phyloP scores from a whole-genome alignment of 2,797 vertebrate genomes.

The Channallabes apus region DNA sequence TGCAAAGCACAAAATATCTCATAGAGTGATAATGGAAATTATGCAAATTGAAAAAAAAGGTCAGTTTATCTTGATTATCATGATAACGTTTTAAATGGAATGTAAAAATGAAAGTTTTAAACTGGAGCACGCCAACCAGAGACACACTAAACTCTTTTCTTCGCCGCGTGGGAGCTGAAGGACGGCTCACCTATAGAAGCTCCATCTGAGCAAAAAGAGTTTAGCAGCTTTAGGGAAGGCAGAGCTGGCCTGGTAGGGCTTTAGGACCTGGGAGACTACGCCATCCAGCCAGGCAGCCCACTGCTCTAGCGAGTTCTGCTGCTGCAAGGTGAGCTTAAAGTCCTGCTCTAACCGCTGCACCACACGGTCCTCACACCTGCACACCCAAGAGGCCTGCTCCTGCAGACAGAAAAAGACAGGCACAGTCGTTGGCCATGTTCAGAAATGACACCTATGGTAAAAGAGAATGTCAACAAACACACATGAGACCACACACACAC shows the following conservation, averaged over 20 bases:
- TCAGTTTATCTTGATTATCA: background rate
- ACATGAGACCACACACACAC: background rate
- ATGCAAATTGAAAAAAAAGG: background rate
- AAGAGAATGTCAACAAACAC: background rate
- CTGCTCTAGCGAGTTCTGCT: conserved; percentile 95
- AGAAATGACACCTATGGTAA: background rate
- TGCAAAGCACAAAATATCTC: background rate
- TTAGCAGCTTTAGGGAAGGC: conserved; percentile 91
- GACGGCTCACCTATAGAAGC: conserved; percentile 87
- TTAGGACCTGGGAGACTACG: conserved; percentile 89
- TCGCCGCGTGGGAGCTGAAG: background rate
- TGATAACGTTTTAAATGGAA: background rate
- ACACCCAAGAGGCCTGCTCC: conserved; percentile 97
- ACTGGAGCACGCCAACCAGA: background rate
- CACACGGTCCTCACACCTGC: conserved; percentile 89
- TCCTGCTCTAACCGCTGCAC: conserved; percentile 94
- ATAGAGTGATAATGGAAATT: background rate
- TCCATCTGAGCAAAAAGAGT: conserved; percentile 95
- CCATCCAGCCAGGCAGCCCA: conserved; percentile 94
- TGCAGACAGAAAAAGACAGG: conserved; percentile 51
- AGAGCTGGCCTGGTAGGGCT: conserved; percentile 87
- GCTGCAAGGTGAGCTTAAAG: conserved; percentile 94
- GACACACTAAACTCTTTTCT: background rate
- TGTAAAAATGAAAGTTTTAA: background rate
- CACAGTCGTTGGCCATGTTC: background rate